phyloP scores from a whole-genome alignment of 1,140 invertebrate species.

The Cyrtorhinus lividipennis region DNA sequence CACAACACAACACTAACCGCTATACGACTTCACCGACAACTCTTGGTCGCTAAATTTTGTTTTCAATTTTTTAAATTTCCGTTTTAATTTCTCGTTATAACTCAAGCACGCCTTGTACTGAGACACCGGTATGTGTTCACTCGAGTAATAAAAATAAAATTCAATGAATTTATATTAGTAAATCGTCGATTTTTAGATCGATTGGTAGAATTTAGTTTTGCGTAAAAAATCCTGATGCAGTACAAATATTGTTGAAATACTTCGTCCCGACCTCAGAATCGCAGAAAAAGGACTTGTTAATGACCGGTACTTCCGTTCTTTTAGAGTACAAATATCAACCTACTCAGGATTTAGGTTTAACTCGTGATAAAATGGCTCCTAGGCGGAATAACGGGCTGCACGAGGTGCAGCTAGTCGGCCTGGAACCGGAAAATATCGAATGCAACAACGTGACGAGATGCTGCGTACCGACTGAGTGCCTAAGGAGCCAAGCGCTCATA shows the following conservation, averaged over 20 bases:
- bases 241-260: conserved; percentile 16
- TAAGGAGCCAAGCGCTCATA: conserved; percentile 44
- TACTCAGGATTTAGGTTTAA: conserved; percentile 17
- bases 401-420: conserved; percentile 10
- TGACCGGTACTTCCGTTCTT: conserved; percentile 18
- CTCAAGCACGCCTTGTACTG: conserved; percentile 17
- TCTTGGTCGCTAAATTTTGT: background rate
- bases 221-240: conserved; percentile 18
- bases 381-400: conserved; percentile 17
- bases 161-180: background rate
- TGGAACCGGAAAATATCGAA: conserved; percentile 6
- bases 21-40: background rate
- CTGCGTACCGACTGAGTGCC: conserved; percentile 61
- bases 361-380: conserved; percentile 14
- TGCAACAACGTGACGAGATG: conserved; percentile 42
- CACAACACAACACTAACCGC: conserved; percentile 3
- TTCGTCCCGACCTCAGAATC: conserved; percentile 11
- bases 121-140: conserved; percentile 25
- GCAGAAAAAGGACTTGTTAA: conserved; percentile 2
- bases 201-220: conserved; percentile 6
- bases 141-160: conserved; percentile 3
- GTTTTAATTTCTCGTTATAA: conserved; percentile 5
- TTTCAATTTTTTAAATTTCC: conserved; percentile 3
- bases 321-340: conserved; percentile 18
- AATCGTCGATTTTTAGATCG: conserved; percentile 11